Percentiles rank a stretch among this genome's conserved stretches.
phyloP scores from a whole-genome alignment of 1,140 invertebrate species.

The Atta texana region DNA sequence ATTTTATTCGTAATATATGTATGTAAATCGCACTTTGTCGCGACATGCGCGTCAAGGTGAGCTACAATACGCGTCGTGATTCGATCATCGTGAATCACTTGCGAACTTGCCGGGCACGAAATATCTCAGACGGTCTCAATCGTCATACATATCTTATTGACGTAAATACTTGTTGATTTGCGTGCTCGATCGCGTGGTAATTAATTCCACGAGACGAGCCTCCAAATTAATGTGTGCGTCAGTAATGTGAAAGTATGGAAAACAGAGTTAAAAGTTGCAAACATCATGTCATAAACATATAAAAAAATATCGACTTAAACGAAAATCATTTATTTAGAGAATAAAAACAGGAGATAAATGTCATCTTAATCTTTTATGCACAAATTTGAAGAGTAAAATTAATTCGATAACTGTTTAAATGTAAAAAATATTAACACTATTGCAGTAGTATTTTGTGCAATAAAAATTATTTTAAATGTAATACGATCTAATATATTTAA shows the following conservation, averaged over 20 bases:
- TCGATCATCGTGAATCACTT: slow-evolving; percentile 25
- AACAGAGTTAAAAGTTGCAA: neutral
- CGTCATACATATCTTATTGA: slow-evolving; percentile 34
- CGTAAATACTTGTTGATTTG: slow-evolving; percentile 46
- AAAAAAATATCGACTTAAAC: neutral
- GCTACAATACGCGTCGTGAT: slow-evolving; percentile 59
- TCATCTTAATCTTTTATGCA: neutral
- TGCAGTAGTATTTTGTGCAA: neutral
- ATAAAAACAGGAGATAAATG: neutral
- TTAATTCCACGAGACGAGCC: slow-evolving; percentile 43
- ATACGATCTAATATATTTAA: too few relatives aligned
- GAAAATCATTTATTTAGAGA: neutral
- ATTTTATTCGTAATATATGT: slow-evolving; percentile 51
- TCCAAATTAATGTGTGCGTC: neutral
- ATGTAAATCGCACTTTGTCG: slow-evolving; percentile 49
- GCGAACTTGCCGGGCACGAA: slow-evolving; percentile 35
- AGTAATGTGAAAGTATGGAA: neutral
- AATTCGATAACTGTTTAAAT: neutral
- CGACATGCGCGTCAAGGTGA: slow-evolving; percentile 66
- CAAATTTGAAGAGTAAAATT: neutral
- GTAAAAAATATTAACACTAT: neutral
- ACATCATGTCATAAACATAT: neutral
- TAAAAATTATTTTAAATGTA: slow-evolving; percentile 1
- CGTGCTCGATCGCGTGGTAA: slow-evolving; percentile 30
- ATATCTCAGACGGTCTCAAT: slow-evolving; percentile 24